These are phyloP conservation scores for Macaria notata DNA, from an alignment of 2,888 invertebrate genomes.

Conservation along the genomic window DNA sequence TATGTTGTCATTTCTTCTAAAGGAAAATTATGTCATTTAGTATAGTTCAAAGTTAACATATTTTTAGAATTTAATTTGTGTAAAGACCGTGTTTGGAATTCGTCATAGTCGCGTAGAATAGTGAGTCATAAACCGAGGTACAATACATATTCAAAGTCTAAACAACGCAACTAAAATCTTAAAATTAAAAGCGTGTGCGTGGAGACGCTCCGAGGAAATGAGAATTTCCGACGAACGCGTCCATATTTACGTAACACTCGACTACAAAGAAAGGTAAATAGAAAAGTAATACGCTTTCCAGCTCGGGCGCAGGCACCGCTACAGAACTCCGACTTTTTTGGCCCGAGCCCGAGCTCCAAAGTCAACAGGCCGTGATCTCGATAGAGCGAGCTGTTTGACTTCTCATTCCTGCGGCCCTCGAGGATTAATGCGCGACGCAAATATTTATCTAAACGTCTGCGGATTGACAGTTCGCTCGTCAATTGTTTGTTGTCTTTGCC, in stretches of 20 bases:
- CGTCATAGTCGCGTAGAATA: constrained; percentile 1
- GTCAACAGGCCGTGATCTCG: constrained; percentile 75
- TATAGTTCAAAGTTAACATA: not conserved
- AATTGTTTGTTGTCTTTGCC: constrained; percentile 81
- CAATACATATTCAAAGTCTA: constrained; percentile 1
- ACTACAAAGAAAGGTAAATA: constrained; percentile 80
- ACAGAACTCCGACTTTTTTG: constrained; percentile 64
- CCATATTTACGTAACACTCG: constrained; percentile 79
- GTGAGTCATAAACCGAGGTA: constrained; percentile 4
- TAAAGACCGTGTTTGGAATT: constrained; percentile 1
- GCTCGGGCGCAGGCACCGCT: constrained; percentile 47
- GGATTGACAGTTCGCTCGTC: constrained; percentile 80
- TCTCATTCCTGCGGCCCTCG: constrained; percentile 55
- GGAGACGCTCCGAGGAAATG: constrained; percentile 67
- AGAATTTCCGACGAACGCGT: constrained; percentile 73
- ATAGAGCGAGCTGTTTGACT: constrained; percentile 62
- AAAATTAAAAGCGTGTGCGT: constrained; percentile 46
- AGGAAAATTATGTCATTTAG: constrained; percentile 1
- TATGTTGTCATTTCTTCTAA: constrained; percentile 6
- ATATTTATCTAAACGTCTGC: constrained; percentile 80
- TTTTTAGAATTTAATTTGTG: constrained; percentile 7
- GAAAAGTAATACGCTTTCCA: constrained; percentile 79
- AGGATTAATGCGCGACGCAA: constrained; percentile 80
- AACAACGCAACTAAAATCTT: constrained; percentile 34
- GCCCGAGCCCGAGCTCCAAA: constrained; percentile 52